Conservation (phyloP, 2,113 vertebrate species). For the Xiphorhynchus elegans region DNA sequence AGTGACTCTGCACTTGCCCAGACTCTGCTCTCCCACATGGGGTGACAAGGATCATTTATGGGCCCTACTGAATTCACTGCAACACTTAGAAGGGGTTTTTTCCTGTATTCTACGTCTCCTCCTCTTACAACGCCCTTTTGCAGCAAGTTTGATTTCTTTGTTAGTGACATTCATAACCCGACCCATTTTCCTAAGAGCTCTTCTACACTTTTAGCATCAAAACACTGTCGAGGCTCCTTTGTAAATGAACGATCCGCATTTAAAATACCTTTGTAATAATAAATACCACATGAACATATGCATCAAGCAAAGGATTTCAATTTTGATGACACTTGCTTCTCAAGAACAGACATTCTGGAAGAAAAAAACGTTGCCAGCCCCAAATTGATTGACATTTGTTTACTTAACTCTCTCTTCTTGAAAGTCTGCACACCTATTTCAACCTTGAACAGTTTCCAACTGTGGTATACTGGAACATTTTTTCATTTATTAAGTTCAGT, state of each 20-base stretch:
- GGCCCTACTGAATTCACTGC: constrained; percentile 17
- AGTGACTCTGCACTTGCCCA: background rate
- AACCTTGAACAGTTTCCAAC: constrained; percentile 89
- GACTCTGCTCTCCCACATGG: constrained; percentile 14
- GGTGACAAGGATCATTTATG: background rate
- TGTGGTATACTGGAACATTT: constrained; percentile 85
- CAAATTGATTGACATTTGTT: constrained; percentile 85
- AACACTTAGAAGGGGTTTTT: constrained; percentile 18
- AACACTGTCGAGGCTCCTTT: constrained; percentile 42
- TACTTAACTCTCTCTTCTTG: constrained; percentile 84
- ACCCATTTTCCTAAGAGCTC: background rate
- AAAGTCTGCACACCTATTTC: constrained; percentile 87
- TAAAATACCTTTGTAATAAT: constrained; percentile 77
- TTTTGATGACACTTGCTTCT: constrained; percentile 79
- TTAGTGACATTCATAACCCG: background rate
- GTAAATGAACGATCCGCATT: constrained; percentile 58
- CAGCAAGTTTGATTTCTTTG: background rate
- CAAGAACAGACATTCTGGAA: constrained; percentile 77
- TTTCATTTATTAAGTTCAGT: constrained; percentile 87
- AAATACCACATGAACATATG: constrained; percentile 75
- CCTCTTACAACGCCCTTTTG: background rate
- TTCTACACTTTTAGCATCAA: background rate
- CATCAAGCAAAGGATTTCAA: constrained; percentile 72
- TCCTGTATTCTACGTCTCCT: constrained; percentile 21
- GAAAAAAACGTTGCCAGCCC: constrained; percentile 71